Conservation (phyloP, 2,797 vertebrate genomes). For the Takifugu ocellatus region DNA sequence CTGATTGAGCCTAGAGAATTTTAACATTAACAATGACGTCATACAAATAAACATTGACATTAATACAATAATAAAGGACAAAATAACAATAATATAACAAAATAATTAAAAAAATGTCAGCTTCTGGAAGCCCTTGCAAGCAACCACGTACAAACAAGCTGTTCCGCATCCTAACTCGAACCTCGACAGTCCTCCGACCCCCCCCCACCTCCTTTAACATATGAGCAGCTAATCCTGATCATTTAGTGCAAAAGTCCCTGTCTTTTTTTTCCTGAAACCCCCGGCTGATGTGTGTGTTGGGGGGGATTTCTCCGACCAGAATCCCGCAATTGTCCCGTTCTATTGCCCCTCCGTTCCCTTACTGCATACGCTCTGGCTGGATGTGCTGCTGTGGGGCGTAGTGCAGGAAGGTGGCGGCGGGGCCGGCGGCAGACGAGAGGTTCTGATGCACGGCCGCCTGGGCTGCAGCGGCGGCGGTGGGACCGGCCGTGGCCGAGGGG, state of each 20-base stretch:
- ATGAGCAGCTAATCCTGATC: constrained; percentile 56
- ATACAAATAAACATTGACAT: constrained; percentile 59
- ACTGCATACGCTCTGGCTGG: constrained; percentile 93
- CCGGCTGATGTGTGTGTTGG: constrained; percentile 21
- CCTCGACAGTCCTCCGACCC: constrained; percentile 26
- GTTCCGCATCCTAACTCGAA: constrained; percentile 49
- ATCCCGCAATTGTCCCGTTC: constrained; percentile 11
- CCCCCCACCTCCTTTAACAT: constrained; percentile 28
- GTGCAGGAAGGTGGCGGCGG: constrained; percentile 81
- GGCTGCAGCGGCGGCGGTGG: constrained; percentile 62
- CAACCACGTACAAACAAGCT: constrained; percentile 43
- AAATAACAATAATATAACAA: constrained; percentile 36
- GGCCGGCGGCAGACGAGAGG: constrained; percentile 64
- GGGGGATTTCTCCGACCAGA: constrained; percentile 22
- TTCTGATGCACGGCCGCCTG: constrained; percentile 74
- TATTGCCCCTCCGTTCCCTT: constrained; percentile 36
- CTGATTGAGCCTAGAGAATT: constrained; percentile 60
- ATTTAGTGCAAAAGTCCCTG: constrained; percentile 70
- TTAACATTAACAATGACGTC: constrained; percentile 53
- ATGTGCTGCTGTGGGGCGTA: constrained; percentile 85
- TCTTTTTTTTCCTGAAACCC: constrained; percentile 57
- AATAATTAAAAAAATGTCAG: constrained; percentile 52
- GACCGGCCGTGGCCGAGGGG: constrained; percentile 50
- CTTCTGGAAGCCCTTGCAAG: constrained; percentile 69
- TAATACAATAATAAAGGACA: constrained; percentile 65